Conservation (phyloP, 2,113 vertebrate genomes). For the Lates calcarifer region DNA sequence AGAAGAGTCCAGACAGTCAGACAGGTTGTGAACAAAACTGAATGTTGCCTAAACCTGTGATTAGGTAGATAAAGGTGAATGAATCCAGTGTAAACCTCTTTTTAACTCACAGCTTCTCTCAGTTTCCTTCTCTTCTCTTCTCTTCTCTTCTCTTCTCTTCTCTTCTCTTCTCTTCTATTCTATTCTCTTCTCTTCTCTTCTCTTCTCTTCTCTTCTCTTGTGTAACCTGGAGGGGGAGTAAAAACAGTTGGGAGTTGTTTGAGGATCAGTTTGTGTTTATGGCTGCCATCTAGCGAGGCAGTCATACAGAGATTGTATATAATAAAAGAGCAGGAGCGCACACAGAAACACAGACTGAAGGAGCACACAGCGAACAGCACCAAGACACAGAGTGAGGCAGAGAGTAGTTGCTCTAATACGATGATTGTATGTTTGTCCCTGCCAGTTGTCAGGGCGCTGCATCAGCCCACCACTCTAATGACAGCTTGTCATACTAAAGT, state of each 20-base stretch:
- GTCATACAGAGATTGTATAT: slow-evolving; percentile 67
- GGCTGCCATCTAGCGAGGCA: slow-evolving; percentile 52
- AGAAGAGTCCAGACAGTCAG: no score
- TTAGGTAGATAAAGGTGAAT: background rate
- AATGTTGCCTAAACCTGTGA: slow-evolving; percentile 8
- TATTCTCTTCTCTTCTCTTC: no score
- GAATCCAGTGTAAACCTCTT: background rate
- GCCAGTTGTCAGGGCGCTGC: slow-evolving; percentile 94
- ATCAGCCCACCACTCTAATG: slow-evolving; percentile 95
- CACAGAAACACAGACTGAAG: slow-evolving; percentile 38
- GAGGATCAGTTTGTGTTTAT: slow-evolving; percentile 65
- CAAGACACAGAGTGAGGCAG: slow-evolving; percentile 49
- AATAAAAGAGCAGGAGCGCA: slow-evolving; percentile 56
- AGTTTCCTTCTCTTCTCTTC: no score
- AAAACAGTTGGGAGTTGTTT: slow-evolving; percentile 67
- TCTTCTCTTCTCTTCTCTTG: background rate
- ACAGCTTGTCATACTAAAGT: slow-evolving; percentile 91
- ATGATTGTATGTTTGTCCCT: slow-evolving; percentile 97
- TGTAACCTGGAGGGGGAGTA: background rate
- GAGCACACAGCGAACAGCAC: slow-evolving; percentile 15
- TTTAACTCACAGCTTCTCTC: background rate
- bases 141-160: no score
- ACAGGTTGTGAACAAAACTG: background rate
- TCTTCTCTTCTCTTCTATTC: no score
- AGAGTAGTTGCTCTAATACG: slow-evolving; percentile 91